Base-by-base conservation (phyloP, 2,888 invertebrate genomes). In the Eupithecia subfuscata region DNA sequence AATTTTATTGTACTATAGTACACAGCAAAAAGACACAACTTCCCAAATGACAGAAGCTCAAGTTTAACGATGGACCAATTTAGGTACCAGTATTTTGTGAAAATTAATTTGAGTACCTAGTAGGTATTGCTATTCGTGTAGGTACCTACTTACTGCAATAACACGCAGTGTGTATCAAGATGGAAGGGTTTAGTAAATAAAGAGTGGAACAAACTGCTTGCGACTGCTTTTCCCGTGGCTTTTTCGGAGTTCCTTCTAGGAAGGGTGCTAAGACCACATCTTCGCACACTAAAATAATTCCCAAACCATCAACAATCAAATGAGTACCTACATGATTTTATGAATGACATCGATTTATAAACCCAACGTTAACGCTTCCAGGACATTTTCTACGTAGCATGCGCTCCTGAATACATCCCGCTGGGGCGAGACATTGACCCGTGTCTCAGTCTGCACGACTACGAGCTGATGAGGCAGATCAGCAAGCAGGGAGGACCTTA, bases 331-430 rank as follows among this genome's bases (percentile, higher is more conserved):
- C 22, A 63, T 63, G 12, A 12, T 43, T 63, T 30, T 63, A 25
- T 14, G 60, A 30, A 63, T 30, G 14, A 30, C 12, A 43, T 40
- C 8, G 40, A 40, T 16, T 16, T 45, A 14, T 16, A 63, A 63
- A 30, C 30, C 43, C 30, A 16, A 14, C 30, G 8, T 22, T 67
- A 16, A 14, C 5, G 64, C 40, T 72, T 82, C 22, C 83, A 95
- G 95, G 95, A 95, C 79, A 95, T 95, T 85, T 95, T 94, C 87
- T 95, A 94, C 90, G 94, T 94, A 80, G 95, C 95, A 65, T 95
- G 95, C 82, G 94, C 95, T 43, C 95, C 95, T 9, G 95, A 95
- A 83, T 94, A 94, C 87, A 88, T 93, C 69, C 94, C 95, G 40
- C 85, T 94, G 77, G 88, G 88, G 40, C 89, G 94, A 40, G 95